These are phyloP conservation scores for Hylyphantes graminicola DNA, from an alignment of 1,140 invertebrate species.

Conservation along the genomic window DNA sequence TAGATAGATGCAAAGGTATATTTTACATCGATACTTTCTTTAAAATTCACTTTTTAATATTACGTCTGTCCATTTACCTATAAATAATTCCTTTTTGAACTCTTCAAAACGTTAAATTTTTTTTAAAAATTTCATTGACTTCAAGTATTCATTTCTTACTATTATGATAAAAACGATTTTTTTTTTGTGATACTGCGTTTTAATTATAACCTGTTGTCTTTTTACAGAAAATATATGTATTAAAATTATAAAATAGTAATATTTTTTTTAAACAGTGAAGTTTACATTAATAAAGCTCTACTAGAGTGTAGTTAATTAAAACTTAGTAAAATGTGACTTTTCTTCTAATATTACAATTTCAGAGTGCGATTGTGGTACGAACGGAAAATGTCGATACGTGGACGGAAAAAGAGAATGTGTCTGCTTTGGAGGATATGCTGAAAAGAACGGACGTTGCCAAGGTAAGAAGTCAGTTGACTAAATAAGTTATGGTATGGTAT, in stretches of 20 bases:
- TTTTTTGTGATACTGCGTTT: background rate
- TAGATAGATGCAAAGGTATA: slow-evolving; percentile 5
- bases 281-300: background rate
- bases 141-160: background rate
- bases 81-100: background rate
- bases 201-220: background rate
- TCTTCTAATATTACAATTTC: background rate
- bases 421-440: background rate
- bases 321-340: slow-evolving; percentile 9
- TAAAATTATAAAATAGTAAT: background rate
- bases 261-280: background rate
- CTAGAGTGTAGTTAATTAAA: no score
- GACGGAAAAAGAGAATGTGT: background rate
- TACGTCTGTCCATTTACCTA: background rate
- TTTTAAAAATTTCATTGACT: background rate
- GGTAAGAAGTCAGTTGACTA: background rate
- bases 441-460: slow-evolving; percentile 1
- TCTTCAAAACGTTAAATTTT: background rate
- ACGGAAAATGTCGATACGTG: background rate
- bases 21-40: background rate
- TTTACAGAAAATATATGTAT: background rate
- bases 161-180: background rate
- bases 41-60: background rate
- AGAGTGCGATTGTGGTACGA: slow-evolving; percentile 16
- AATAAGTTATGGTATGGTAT: background rate